Conservation (phyloP, 2,797 vertebrate genomes). For the Zalophus californianus region DNA sequence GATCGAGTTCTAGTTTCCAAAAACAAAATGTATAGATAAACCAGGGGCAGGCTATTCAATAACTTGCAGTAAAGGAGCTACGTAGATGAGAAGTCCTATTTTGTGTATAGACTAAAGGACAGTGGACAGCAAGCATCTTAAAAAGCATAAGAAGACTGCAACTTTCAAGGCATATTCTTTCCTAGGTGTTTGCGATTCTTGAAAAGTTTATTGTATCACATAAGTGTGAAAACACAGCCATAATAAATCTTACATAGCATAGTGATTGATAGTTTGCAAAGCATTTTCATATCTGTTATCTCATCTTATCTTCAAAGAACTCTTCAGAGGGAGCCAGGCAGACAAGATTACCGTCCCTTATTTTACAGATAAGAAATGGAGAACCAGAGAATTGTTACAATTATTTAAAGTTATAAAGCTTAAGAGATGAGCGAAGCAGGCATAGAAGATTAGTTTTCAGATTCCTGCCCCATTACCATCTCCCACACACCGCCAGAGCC, state of each 20-base stretch:
- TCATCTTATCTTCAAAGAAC: constrained; percentile 3
- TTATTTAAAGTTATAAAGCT: neutral
- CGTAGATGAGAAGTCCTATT: neutral
- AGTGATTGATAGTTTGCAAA: neutral
- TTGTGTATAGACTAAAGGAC: neutral
- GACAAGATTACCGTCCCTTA: constrained; percentile 13
- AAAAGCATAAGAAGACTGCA: neutral
- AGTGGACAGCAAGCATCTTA: neutral
- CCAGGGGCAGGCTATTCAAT: neutral
- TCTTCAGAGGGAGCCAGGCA: neutral
- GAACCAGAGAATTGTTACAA: neutral
- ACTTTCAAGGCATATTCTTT: neutral
- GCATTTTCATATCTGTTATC: neutral
- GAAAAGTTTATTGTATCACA: neutral
- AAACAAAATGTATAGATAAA: constrained; percentile 19
- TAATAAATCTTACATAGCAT: neutral
- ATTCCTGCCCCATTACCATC: neutral
- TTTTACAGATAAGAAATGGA: neutral
- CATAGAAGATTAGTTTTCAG: neutral
- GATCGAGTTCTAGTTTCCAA: neutral
- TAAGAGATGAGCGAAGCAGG: neutral
- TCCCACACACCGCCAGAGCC: neutral
- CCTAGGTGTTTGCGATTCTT: neutral
- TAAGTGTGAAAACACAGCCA: neutral
- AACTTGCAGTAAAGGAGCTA: neutral